Percentiles rank a stretch among this genome's conserved stretches.
These are phyloP conservation scores for Prolemur simus DNA, from an alignment of 2,113 vertebrate genomes.

Conservation along the genomic window DNA sequence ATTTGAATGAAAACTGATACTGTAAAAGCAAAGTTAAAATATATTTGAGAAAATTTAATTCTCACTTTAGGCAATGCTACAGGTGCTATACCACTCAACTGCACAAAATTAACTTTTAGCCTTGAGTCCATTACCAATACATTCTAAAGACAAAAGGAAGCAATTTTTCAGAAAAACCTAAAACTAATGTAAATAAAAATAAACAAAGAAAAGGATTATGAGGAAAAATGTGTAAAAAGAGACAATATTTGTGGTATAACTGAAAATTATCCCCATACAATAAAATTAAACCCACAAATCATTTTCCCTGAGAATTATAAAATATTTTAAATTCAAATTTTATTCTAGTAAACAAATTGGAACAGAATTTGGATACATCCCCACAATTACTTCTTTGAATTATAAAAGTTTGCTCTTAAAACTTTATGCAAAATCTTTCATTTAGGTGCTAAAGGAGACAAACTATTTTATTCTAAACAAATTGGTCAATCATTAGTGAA, in stretches of 20 bases:
- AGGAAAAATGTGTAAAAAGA: neutral
- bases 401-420: neutral
- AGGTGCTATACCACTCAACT: neutral
- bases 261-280: neutral
- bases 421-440: slow-evolving; percentile 8
- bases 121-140: neutral
- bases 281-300: slow-evolving; percentile 22
- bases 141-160: slow-evolving; percentile 27
- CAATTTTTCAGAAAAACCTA: slow-evolving; percentile 6
- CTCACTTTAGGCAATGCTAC: neutral
- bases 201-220: neutral
- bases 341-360: slow-evolving; percentile 13
- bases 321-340: slow-evolving; percentile 51
- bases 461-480: slow-evolving; percentile 20
- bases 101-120: slow-evolving; percentile 27
- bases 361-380: slow-evolving; percentile 1
- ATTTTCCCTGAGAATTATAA: slow-evolving; percentile 22
- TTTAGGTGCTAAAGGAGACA: neutral
- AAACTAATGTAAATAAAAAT: neutral
- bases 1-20: neutral
- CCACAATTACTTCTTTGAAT: slow-evolving; percentile 1
- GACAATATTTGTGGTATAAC: neutral
- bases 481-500: neutral
- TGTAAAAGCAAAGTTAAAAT: slow-evolving; percentile 43
- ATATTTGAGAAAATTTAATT: slow-evolving; percentile 20